Percentiles rank a stretch among this genome's conserved stretches.
Conservation (phyloP, 2,888 invertebrate genomes). For the Osedax fenrisi region DNA sequence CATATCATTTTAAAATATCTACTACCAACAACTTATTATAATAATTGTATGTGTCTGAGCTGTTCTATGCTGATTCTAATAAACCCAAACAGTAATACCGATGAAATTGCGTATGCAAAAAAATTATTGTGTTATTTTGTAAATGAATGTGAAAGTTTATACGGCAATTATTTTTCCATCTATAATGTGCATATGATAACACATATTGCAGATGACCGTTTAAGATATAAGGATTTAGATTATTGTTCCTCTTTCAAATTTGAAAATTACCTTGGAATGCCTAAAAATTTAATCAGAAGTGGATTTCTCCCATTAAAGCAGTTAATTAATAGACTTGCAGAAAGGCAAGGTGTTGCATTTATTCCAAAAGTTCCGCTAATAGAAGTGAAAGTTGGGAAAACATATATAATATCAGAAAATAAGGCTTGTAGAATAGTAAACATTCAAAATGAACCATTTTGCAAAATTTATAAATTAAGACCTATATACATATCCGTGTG, state of each 20-base stretch:
- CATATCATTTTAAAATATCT: background rate
- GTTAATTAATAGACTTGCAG: background rate
- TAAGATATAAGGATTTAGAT: background rate
- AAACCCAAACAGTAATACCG: background rate
- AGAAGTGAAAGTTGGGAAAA: background rate
- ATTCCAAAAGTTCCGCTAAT: background rate
- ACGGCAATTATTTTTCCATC: background rate
- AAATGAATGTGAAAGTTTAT: background rate
- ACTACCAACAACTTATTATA: too few relatives aligned
- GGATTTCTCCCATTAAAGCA: too few relatives aligned
- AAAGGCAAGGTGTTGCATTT: background rate
- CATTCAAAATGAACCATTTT: background rate
- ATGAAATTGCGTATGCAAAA: background rate
- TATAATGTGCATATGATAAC: background rate
- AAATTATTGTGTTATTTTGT: background rate
- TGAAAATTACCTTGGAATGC: background rate
- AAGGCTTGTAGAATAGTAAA: background rate
- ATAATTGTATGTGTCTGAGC: background rate
- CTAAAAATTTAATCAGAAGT: background rate
- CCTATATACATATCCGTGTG: background rate
- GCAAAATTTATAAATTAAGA: background rate
- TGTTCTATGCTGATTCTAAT: background rate
- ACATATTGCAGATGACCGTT: background rate
- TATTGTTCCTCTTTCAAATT: background rate
- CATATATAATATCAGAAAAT: background rate